These are phyloP conservation scores for Muschampia plurimacula DNA, from an alignment of 2,888 invertebrate species.

Conservation along the genomic window DNA sequence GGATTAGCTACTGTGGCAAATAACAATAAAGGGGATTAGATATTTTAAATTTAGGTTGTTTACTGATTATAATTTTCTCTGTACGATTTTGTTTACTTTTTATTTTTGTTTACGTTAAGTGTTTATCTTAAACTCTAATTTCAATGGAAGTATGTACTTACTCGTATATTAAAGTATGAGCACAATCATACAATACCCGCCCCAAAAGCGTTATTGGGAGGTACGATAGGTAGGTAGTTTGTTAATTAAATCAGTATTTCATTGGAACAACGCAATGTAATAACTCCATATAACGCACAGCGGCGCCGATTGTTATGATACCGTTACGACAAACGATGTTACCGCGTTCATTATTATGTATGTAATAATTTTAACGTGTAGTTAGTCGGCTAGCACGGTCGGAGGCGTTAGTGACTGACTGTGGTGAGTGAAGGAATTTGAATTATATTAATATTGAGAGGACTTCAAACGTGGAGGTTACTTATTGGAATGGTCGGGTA, in stretches of 20 bases:
- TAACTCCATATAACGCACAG: constrained; percentile 31
- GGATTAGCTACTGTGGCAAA: neutral
- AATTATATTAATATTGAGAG: no score
- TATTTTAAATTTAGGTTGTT: neutral
- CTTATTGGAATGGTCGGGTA: no score
- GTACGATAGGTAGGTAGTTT: constrained; percentile 35
- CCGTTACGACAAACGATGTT: constrained; percentile 27
- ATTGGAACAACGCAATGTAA: constrained; percentile 35
- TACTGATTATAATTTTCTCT: neutral
- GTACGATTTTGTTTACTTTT: no score
- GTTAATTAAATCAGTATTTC: constrained; percentile 54
- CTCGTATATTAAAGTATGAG: neutral
- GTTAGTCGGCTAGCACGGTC: constrained; percentile 2
- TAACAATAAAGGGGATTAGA: neutral
- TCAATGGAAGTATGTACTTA: no score
- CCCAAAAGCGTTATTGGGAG: neutral
- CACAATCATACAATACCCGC: constrained; percentile 1
- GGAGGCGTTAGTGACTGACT: neutral
- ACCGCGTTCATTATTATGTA: constrained; percentile 20
- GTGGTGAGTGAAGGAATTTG: no score
- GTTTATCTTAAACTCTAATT: no score
- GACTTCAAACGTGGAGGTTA: no score
- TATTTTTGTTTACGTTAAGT: no score
- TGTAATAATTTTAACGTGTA: constrained; percentile 28
- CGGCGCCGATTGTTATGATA: constrained; percentile 37